These are phyloP conservation scores for Lepidocolaptes lacrymiger DNA, from an alignment of 2,797 vertebrate genomes.

Conservation along the genomic window DNA sequence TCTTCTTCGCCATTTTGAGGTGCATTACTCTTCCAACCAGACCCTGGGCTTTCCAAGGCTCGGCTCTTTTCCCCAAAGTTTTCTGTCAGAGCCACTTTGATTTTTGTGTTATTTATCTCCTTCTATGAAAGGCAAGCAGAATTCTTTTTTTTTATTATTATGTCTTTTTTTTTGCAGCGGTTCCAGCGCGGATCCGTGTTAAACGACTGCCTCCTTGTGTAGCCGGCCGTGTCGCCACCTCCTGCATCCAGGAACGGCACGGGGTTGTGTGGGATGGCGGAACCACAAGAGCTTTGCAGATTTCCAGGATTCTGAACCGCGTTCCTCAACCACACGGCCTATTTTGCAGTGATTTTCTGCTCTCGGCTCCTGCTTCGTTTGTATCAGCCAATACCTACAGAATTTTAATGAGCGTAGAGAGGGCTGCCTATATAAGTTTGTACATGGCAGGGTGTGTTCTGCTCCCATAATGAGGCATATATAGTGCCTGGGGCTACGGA, in stretches of 20 bases:
- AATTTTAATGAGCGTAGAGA: conserved; percentile 37
- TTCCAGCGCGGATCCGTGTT: background rate
- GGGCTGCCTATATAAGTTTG: conserved; percentile 8
- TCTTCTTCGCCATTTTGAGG: conserved; percentile 13
- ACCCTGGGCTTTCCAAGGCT: background rate
- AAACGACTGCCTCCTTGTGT: conserved; percentile 52
- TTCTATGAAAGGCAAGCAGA: background rate
- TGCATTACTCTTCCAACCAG: background rate
- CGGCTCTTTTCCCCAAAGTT: background rate
- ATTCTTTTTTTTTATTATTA: background rate
- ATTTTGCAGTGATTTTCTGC: background rate
- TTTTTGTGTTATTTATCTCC: background rate
- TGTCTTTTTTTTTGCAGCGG: rapidly evolving
- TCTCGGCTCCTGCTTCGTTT: background rate
- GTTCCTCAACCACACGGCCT: conserved; percentile 17
- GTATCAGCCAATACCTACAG: conserved; percentile 44
- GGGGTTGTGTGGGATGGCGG: background rate
- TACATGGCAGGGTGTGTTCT: conserved; percentile 19
- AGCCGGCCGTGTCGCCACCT: background rate
- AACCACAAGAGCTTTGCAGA: conserved; percentile 57
- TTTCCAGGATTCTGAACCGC: background rate
- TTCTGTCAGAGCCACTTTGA: background rate
- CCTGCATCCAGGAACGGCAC: background rate
- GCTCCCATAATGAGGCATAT: conserved; percentile 35
- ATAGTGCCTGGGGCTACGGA: background rate